phyloP scores from a whole-genome alignment of 2,113 vertebrate species.

The Mus musculus region GRCm39 chrX:155942501-155943000 shows the following conservation, averaged over 20 bases:
- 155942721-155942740: constrained; percentile 55
- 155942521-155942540: constrained; percentile 38
- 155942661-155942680: constrained; percentile 50
- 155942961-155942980: constrained; percentile 82
- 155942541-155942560: constrained; percentile 47
- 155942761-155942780: constrained; percentile 72
- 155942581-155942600: constrained; percentile 54
- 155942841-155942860: constrained; percentile 81
- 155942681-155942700: constrained; percentile 46
- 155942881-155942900: constrained; percentile 79
- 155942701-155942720: constrained; percentile 64
- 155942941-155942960: constrained; percentile 77
- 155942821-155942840: constrained; percentile 77
- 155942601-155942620: constrained; percentile 57
- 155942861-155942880: constrained; percentile 85
- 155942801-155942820: constrained; percentile 73
- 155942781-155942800: constrained; percentile 77
- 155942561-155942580: constrained; percentile 27
- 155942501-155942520: constrained; percentile 15
- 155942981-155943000: constrained; percentile 84
- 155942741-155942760: constrained; percentile 63
- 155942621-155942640: constrained; percentile 39
- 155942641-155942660: not conserved
- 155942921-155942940: constrained; percentile 85
- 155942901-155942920: constrained; percentile 73